Percentiles rank a stretch among this genome's conserved stretches.
These are phyloP conservation scores for Synanthedon formicaeformis DNA, from an alignment of 2,888 invertebrate genomes.

Conservation along the genomic window DNA sequence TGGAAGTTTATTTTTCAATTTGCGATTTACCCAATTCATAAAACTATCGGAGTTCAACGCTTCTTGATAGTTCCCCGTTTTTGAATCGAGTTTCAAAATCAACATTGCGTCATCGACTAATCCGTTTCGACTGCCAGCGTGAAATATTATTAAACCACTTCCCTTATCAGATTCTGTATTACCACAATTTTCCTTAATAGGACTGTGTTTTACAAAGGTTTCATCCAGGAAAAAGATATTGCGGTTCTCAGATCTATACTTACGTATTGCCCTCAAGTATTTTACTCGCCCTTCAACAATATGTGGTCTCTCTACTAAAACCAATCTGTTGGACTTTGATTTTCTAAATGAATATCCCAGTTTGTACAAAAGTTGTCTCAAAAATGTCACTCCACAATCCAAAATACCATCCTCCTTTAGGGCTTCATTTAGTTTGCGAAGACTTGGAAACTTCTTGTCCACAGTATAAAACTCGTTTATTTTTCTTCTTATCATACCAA, in stretches of 20 bases:
- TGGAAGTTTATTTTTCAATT: neutral
- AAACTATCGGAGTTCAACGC: neutral
- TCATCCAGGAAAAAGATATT: constrained; percentile 1
- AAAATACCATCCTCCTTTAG: constrained; percentile 1
- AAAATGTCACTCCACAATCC: neutral
- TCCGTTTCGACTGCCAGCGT: neutral
- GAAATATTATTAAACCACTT: constrained; percentile 2
- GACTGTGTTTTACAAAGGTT: neutral
- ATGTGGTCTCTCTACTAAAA: constrained; percentile 1
- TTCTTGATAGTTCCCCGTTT: neutral
- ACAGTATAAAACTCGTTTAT: constrained; percentile 1
- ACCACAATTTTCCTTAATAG: neutral
- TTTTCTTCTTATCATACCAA: constrained; percentile 1
- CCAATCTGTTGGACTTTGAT: neutral
- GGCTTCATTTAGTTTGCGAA: neutral
- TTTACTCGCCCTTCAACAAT: constrained; percentile 1
- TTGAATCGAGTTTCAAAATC: neutral
- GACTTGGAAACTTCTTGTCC: constrained; percentile 1
- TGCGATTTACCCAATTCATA: neutral
- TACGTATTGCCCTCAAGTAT: constrained; percentile 1
- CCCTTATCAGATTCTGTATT: neutral
- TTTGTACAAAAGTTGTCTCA: constrained; percentile 1
- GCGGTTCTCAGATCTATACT: constrained; percentile 1
- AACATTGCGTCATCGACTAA: neutral
- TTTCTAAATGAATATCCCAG: constrained; percentile 1